Percentiles rank a stretch among this genome's conserved stretches.
Evolutionary conservation across 2,888 invertebrate species (phyloP).

Genomic region (Callyntrura guangdongensis): DNA sequence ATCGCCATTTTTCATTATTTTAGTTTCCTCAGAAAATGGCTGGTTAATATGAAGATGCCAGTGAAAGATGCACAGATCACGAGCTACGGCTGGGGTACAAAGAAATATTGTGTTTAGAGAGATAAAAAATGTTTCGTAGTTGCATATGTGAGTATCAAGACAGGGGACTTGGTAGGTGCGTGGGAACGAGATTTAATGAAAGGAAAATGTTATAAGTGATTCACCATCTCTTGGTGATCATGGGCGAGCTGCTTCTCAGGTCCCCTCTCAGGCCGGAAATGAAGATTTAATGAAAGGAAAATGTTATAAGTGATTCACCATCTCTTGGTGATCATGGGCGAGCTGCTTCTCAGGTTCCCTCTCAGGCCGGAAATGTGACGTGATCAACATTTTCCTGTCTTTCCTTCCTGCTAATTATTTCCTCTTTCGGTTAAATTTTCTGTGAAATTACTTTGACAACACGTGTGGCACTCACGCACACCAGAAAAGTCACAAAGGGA

Average conservation of each 20-base stretch:
- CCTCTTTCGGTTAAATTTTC: slow-evolving; percentile 47
- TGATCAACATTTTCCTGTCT: slow-evolving; percentile 35
- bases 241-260: not conserved
- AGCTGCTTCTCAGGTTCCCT: not conserved
- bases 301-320: too few species aligned
- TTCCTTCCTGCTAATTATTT: slow-evolving; percentile 29
- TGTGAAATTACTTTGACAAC: slow-evolving; percentile 42
- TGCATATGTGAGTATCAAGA: not conserved
- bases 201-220: not conserved
- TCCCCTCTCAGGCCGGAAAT: too few species aligned
- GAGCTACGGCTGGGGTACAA: not conserved
- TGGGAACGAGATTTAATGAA: not conserved
- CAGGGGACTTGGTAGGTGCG: not conserved
- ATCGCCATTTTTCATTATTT: too few species aligned
- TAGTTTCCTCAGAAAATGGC: too few species aligned
- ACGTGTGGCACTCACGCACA: slow-evolving; percentile 29
- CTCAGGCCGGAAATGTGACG: slow-evolving; percentile 31
- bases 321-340: too few species aligned
- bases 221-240: too few species aligned
- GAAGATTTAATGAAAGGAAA: not conserved
- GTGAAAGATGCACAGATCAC: too few species aligned
- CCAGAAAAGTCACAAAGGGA: slow-evolving; percentile 16
- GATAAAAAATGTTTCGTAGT: slow-evolving; percentile 33
- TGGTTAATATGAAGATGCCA: too few species aligned
- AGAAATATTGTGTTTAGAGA: not conserved